A percentile compares a stretch with the other conserved stretches of the same genome.
Conservation (phyloP, 2,797 vertebrate genomes). For the Bovichtus variegatus region DNA sequence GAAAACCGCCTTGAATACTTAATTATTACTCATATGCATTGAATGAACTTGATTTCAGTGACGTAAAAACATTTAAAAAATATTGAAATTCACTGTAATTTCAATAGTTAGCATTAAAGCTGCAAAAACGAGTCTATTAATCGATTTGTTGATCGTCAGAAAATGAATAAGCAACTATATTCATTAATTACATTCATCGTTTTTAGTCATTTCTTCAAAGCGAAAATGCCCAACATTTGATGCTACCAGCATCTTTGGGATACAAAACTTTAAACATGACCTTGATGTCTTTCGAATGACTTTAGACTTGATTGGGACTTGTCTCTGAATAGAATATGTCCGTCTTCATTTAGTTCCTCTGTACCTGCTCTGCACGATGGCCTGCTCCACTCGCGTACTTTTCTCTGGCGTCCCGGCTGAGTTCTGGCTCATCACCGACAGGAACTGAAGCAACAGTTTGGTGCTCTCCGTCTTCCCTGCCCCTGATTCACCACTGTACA, state of each 20-base stretch:
- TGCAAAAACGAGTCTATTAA: background rate
- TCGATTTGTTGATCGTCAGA: background rate
- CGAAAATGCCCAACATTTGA: background rate
- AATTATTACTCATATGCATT: background rate
- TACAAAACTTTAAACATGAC: background rate
- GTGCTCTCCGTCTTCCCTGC: constrained; percentile 96
- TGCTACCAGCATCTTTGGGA: background rate
- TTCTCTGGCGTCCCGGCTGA: constrained; percentile 86
- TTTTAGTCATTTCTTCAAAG: background rate
- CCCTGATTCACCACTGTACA: constrained; percentile 91
- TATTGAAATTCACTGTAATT: background rate
- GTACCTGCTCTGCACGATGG: constrained; percentile 96
- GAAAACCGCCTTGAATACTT: background rate
- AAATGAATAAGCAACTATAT: background rate
- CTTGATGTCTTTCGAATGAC: background rate
- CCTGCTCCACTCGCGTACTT: constrained; percentile 90
- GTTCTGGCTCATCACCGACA: constrained; percentile 95
- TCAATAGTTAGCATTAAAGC: background rate
- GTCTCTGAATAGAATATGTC: too few relatives aligned
- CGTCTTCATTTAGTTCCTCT: background rate
- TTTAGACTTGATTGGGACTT: background rate
- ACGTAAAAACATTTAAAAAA: background rate
- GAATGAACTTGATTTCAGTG: background rate
- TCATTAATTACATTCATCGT: too few relatives aligned
- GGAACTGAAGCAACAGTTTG: constrained; percentile 93